Evolutionary conservation across 1,140 invertebrate species (phyloP).

Genomic region (Lucilia cuprina): DNA sequence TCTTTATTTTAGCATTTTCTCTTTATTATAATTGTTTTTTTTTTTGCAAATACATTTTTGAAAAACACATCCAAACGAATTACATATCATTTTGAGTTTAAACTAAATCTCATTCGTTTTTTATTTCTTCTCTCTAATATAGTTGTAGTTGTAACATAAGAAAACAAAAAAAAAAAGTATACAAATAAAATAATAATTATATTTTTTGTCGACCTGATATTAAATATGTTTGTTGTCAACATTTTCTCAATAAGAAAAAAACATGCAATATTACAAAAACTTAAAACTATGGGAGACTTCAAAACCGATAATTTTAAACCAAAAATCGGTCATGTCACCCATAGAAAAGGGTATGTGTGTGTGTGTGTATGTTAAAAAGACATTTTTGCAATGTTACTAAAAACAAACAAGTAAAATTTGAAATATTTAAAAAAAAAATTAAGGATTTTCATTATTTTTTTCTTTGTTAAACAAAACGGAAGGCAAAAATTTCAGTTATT

Average conservation of each 20-base stretch:
- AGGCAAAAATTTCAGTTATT: not conserved
- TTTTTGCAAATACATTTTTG: conserved; percentile 6
- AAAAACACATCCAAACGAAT: not conserved
- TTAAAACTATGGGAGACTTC: not conserved
- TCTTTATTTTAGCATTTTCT: not conserved
- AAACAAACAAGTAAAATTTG: not conserved
- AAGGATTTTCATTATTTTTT: not conserved
- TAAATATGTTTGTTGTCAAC: not conserved
- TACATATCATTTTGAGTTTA: not conserved
- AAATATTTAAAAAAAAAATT: not conserved
- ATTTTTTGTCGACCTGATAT: not conserved
- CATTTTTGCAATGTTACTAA: not conserved
- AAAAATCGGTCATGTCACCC: not conserved
- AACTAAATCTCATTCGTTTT: not conserved
- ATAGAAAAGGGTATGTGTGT: not conserved
- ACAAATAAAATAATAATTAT: not conserved
- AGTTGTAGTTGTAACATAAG: not conserved
- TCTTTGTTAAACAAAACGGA: not conserved
- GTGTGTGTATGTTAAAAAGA: not conserved
- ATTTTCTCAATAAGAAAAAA: not conserved
- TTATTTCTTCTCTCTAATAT: not conserved
- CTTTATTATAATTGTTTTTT: not conserved
- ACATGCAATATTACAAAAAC: not conserved
- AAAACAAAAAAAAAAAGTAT: not conserved
- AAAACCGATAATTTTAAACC: not conserved